Conservation (phyloP, 2,797 vertebrate species). For the Lophius americanus region DNA sequence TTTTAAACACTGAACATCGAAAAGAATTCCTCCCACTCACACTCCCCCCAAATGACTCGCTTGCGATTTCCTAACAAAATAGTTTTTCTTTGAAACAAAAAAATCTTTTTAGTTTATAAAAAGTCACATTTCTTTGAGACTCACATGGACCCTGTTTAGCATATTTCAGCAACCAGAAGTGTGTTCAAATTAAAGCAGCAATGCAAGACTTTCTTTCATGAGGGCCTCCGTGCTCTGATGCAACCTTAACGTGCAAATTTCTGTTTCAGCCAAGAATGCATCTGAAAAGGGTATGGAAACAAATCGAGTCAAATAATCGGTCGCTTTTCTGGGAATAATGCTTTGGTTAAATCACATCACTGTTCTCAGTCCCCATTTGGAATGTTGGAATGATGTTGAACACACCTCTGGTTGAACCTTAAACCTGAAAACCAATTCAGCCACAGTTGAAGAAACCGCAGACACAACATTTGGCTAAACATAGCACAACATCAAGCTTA, state of each 20-base stretch:
- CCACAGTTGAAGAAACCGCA: conserved; percentile 34
- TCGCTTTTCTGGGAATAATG: conserved; percentile 26
- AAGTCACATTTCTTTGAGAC: conserved; percentile 54
- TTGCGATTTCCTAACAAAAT: conserved; percentile 76
- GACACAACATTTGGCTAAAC: conserved; percentile 55
- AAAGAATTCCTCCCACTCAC: conserved; percentile 58
- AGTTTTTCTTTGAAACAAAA: conserved; percentile 69
- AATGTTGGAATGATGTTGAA: conserved; percentile 42
- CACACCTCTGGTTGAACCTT: conserved; percentile 72
- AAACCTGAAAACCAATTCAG: conserved; percentile 61
- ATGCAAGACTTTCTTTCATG: neutral
- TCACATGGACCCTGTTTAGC: conserved; percentile 62
- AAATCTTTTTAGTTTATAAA: conserved; percentile 69
- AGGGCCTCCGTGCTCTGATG: neutral
- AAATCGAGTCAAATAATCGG: neutral
- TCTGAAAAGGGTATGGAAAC: conserved; percentile 10
- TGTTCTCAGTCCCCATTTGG: neutral
- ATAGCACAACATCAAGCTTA: conserved; percentile 72
- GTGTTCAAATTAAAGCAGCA: conserved; percentile 52
- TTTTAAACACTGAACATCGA: conserved; percentile 71
- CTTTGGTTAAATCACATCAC: conserved; percentile 47
- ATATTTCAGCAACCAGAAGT: conserved; percentile 64
- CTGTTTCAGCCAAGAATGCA: neutral
- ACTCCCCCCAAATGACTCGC: conserved; percentile 46
- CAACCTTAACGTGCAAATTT: neutral